Base-by-base conservation (phyloP, 2,113 vertebrate genomes). In the Cheilinus undulatus region DNA sequence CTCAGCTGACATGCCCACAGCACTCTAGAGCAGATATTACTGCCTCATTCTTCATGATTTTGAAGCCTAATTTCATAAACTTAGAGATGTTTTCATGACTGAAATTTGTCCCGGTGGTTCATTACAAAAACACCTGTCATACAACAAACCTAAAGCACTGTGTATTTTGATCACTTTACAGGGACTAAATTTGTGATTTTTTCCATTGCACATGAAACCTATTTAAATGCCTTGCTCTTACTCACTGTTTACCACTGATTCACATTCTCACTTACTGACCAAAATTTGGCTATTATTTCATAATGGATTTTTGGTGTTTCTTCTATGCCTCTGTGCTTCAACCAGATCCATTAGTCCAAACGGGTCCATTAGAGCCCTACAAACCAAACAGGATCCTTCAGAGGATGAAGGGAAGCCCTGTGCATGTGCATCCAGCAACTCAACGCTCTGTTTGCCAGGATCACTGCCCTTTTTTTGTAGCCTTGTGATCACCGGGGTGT, bases 321-420 rank as follows among this genome's bases (percentile, higher is more conserved):
- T 59, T 73, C 56, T 70, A 54, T 73, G 72, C 69, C 48, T 61
- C 28, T 20, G 12, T 0, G 27, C 68, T 79, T 80, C 58, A 84
- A 86, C 86, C 53, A 1, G 73, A 71, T 76, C 82, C 86, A 87
- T 88, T 89, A 89, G 78, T 46, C 72, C 76, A 72, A 82, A 77
- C 65, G 22, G 66, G 86, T 84, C 79, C 84, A 80, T 86, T 85
- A 84, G 69, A 85, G 57, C 46, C 61, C 57, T 30, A 74, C 68
- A 76, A 84, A 75, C 80, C 70, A 89, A 87, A 90, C 72, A 77
- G 72, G 76, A 83, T 85, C 80, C 73, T 57, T 73, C 46, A 74
- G 84, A 86, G 69, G 61, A 89, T 90, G 80, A 90, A 91, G 86
- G 69, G 61, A 78, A 65, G 68, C 72, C 63, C 87, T 92, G 90